Base-by-base conservation (phyloP, 2,888 invertebrate genomes). In the Lypha dubia region DNA sequence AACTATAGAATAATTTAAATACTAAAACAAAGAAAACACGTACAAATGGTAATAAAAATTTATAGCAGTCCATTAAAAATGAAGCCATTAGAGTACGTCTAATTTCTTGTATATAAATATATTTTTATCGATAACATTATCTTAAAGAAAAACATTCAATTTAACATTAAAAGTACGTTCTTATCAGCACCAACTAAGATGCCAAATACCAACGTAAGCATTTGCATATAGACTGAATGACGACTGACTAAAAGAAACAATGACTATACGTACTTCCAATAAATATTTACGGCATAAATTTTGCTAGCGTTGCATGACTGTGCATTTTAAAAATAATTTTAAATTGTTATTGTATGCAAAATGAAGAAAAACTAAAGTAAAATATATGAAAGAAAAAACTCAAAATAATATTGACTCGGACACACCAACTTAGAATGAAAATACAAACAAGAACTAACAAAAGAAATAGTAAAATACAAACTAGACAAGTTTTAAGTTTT, bases 311-410 rank as follows among this genome's bases (percentile, higher is more conserved):
- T 81, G 20, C 51, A 24, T 53, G 24, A 24, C 15, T 22, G 1
- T 53, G 79, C 84, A 84, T 84, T 81, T 81, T 73, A 60, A 80
- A 84, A 76, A 76, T 84, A 62, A 68, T 81, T 81, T 80, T 76
- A 84, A 81, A 81, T 68, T 74, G 70, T 60, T 71, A 60, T 62
- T 76, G 74, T 75, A 60, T 73, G 73, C 74, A 79, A 11, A 38
- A n/a, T n/a, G 38, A 13, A 70, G 41, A 11, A 65, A 41, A 22
- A 28, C 51, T 15, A 20, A 13, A 8, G 46, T 22, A 60, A 73
- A 58, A 22, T 24, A 24, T 20, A 9, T 56, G 9, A 22, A 41
- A 46, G 11, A 49, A 73, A 65, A 17, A 70, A 58, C 20, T 58
- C 38, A 71, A 67, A 70, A 75, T 38, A 63, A 82, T 56, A 56